Conservation (phyloP, 2,113 vertebrate genomes). For the Felis chaus region DNA sequence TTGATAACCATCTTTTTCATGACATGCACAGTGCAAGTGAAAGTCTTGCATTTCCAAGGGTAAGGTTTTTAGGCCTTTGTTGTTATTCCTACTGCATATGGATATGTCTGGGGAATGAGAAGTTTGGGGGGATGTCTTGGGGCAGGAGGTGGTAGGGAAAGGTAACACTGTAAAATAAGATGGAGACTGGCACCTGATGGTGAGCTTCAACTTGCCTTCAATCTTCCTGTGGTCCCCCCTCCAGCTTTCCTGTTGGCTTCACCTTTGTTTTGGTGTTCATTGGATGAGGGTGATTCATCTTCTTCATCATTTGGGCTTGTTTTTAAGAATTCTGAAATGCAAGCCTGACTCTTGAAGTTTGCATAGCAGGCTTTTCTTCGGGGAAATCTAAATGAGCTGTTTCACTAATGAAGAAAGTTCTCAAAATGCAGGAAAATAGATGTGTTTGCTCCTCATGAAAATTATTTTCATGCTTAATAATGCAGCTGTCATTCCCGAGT, state of each 20-base stretch:
- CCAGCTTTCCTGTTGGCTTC: not conserved
- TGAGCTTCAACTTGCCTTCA: not conserved
- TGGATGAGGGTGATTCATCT: slow-evolving; percentile 25
- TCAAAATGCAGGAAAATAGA: slow-evolving; percentile 35
- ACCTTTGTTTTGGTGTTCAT: not conserved
- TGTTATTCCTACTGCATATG: not conserved
- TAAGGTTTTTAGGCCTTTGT: not conserved
- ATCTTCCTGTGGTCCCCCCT: not conserved
- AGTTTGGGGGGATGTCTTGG: not conserved
- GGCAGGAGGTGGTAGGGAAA: not conserved
- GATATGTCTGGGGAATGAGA: not conserved
- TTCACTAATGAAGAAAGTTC: slow-evolving; percentile 61
- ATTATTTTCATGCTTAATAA: slow-evolving; percentile 63
- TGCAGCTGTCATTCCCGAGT: slow-evolving; percentile 31
- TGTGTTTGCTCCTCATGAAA: slow-evolving; percentile 12
- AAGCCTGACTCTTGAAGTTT: slow-evolving; percentile 48
- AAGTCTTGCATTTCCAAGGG: not conserved
- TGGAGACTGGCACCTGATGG: not conserved
- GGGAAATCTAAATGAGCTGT: slow-evolving; percentile 48
- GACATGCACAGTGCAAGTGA: not conserved
- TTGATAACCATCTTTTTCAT: not conserved
- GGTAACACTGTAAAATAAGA: not conserved
- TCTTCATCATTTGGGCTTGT: slow-evolving; percentile 29
- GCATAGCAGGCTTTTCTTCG: slow-evolving; percentile 48
- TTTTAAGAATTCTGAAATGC: slow-evolving; percentile 58